Percentiles rank a stretch among this genome's conserved stretches.
Evolutionary conservation across 2,113 vertebrate species (phyloP).

Genomic region (Castor canadensis): DNA sequence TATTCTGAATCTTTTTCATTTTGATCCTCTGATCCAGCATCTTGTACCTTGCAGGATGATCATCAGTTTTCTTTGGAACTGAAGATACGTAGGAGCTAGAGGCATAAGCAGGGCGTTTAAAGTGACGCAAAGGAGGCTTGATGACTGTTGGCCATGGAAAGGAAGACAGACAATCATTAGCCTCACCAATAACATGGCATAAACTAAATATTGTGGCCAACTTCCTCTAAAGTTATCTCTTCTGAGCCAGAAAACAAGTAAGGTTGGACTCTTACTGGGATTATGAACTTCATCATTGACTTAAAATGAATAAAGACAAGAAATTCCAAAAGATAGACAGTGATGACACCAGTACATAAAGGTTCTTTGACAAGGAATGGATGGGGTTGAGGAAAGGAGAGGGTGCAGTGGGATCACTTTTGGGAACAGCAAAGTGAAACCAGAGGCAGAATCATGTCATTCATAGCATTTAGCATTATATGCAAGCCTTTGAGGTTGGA

Average conservation of each 20-base stretch:
- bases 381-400: neutral
- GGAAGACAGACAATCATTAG: conserved; percentile 64
- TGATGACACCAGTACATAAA: neutral
- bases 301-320: neutral
- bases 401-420: rapidly evolving
- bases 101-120: conserved; percentile 87
- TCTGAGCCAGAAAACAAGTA: neutral
- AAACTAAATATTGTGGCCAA: neutral
- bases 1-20: conserved; percentile 91
- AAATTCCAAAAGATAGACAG: neutral
- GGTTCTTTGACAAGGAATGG: neutral
- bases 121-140: conserved; percentile 83
- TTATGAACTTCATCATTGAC: neutral
- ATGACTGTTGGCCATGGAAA: conserved; percentile 80
- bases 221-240: neutral
- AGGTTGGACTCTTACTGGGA: neutral
- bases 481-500: neutral
- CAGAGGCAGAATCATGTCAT: rapidly evolving
- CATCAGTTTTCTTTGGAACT: conserved; percentile 83
- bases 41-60: conserved; percentile 79
- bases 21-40: conserved; percentile 90
- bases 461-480: neutral
- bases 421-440: neutral
- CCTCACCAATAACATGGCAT: neutral
- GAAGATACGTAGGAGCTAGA: conserved; percentile 82